Percentiles rank a stretch among this genome's conserved stretches.
Evolutionary conservation across 2,888 invertebrate species (phyloP).

Genomic region (Deilephila porcellus): DNA sequence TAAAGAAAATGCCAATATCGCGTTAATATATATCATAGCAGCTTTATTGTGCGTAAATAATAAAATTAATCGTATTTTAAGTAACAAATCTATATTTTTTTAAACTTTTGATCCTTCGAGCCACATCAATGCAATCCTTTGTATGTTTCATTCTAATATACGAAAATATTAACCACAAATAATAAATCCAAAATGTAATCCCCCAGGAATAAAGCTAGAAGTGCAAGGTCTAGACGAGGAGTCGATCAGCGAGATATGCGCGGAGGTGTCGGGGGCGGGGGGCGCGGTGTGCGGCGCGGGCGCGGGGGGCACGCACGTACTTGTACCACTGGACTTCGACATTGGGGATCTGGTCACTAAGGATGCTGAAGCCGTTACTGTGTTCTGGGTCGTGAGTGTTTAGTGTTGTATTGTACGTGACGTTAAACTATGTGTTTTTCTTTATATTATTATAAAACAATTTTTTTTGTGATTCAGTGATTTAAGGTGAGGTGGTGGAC

Average conservation of each 20-base stretch:
- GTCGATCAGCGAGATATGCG: constrained; percentile 74
- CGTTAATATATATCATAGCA: too few species aligned
- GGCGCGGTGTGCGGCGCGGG: constrained; percentile 64
- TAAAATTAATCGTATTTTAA: too few species aligned
- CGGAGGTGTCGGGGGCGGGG: constrained; percentile 70
- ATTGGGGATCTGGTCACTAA: constrained; percentile 64
- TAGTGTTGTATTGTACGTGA: neutral
- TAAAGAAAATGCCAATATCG: too few species aligned
- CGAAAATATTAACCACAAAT: too few species aligned
- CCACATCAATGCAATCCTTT: neutral
- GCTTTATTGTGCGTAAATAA: too few species aligned
- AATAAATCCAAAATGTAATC: neutral
- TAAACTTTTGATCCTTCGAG: constrained; percentile 1
- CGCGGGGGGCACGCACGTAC: constrained; percentile 59
- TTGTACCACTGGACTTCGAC: constrained; percentile 76
- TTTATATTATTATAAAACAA: too few species aligned
- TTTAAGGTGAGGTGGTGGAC: too few species aligned
- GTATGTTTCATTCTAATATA: too few species aligned
- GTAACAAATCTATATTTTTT: too few species aligned
- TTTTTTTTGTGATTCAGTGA: too few species aligned
- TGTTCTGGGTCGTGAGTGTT: constrained; percentile 87
- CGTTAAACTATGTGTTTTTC: too few species aligned
- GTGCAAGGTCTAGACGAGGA: constrained; percentile 82
- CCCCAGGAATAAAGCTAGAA: constrained; percentile 69
- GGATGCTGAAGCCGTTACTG: constrained; percentile 87